Evolutionary conservation across 2,888 invertebrate species (phyloP), one percentile per base, ranked within the genome.

Genomic region (Platycheirus rosarum): DNA sequence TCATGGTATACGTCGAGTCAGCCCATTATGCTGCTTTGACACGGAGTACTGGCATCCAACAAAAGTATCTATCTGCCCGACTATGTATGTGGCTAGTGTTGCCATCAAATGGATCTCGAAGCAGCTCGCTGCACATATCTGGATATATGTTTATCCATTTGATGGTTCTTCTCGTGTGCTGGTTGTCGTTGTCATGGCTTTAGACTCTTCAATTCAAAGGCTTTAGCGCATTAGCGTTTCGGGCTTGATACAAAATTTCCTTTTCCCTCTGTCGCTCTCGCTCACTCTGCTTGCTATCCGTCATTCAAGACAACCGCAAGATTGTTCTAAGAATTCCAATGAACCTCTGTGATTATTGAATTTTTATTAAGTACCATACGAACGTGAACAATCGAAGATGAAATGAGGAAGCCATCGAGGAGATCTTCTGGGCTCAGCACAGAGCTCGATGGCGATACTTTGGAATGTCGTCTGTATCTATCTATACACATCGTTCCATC

Each of bases 291-390:
- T 77, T 82, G 73, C 66, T 71, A 77, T 82, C 77, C 71, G 82
- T 77, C 82, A 73, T 71, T 77, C 77, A 82, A 77, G 82, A 82
- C 82, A 82, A 82, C 82, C 77, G 82, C 82, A 82, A 82, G 82
- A 82, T 82, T 77, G 82, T 82, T 82, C 82, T 82, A 77, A 82
- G 82, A 82, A 82, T 82, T 82, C 82, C 82, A 82, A 82, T 82
- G 82, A 82, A 82, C 82, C 76, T 70, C 5, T 42, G 62, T 77
- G 82, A 82, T 82, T 82, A 82, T 82, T 82, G 82, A 82, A 82
- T 82, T 82, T 82, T 77, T 82, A 82, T 82, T 77, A 82, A 82
- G 82, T 82, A 82, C 82, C 82, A 77, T n/a, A 42, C 71, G 82
- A 77, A 82, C 82, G 82, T 82, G 82, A 77, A 77, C 77, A 82